Evolutionary conservation across 2,113 vertebrate genomes (phyloP).

Genomic region (Bos indicus): DNA sequence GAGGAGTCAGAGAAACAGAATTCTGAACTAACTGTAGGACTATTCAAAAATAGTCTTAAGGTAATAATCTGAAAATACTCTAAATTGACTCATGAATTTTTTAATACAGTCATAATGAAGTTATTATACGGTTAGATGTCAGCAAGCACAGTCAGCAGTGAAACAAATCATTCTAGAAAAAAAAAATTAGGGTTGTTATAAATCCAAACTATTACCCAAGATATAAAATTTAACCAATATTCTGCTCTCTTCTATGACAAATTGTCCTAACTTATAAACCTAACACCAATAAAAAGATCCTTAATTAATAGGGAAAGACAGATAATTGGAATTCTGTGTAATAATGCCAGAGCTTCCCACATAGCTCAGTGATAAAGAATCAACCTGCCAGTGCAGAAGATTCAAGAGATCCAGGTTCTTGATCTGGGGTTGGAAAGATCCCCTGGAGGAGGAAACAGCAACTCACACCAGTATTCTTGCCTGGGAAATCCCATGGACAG

Average conservation of each 20-base stretch:
- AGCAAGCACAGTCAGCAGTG: neutral
- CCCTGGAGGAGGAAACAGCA: neutral
- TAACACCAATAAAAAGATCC: neutral
- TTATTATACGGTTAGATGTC: neutral
- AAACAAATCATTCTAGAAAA: neutral
- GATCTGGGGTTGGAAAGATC: neutral
- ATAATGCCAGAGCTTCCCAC: neutral
- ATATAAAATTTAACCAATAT: neutral
- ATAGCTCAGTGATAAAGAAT: neutral
- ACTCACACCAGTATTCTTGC: neutral
- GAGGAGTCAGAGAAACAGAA: neutral
- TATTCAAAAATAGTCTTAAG: neutral
- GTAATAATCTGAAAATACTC: neutral
- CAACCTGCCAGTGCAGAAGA: neutral
- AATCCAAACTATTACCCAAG: neutral
- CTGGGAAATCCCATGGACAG: neutral
- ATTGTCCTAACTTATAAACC: neutral
- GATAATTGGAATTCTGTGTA: neutral
- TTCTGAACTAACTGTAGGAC: neutral
- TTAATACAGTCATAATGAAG: neutral
- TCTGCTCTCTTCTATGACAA: neutral
- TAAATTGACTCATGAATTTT: neutral
- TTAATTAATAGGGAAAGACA: neutral
- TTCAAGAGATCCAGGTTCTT: neutral
- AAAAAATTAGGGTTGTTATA: neutral